phyloP scores from a whole-genome alignment of 2,113 vertebrate genomes.

The Oplegnathus fasciatus region DNA sequence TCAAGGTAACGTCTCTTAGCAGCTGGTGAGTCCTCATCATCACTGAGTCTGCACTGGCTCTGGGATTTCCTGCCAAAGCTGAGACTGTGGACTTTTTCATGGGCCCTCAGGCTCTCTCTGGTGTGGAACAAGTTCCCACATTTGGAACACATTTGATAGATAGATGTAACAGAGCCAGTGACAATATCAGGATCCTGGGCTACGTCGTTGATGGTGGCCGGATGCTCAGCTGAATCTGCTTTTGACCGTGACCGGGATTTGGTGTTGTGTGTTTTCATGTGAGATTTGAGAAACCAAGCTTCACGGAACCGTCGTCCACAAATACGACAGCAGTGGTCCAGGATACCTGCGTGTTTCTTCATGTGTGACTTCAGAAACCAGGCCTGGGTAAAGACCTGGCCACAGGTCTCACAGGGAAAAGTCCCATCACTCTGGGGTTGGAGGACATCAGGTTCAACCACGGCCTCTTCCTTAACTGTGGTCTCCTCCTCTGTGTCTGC shows the following conservation, averaged over 20 bases:
- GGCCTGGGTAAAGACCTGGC: slow-evolving; percentile 93
- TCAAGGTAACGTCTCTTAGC: slow-evolving; percentile 90
- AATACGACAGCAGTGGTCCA: slow-evolving; percentile 94
- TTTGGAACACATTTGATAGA: slow-evolving; percentile 94
- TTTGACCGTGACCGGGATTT: slow-evolving; percentile 86
- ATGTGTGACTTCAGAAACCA: slow-evolving; percentile 97
- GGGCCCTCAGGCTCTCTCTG: slow-evolving; percentile 91
- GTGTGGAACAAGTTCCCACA: slow-evolving; percentile 95
- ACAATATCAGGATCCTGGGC: slow-evolving; percentile 86
- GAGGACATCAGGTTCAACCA: slow-evolving; percentile 71
- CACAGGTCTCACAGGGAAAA: slow-evolving; percentile 93
- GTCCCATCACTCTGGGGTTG: slow-evolving; percentile 85
- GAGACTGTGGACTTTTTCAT: slow-evolving; percentile 89
- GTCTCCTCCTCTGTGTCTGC: slow-evolving; percentile 85
- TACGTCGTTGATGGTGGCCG: slow-evolving; percentile 94
- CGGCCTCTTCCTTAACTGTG: slow-evolving; percentile 82
- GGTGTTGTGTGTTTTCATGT: slow-evolving; percentile 95
- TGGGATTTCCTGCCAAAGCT: slow-evolving; percentile 67
- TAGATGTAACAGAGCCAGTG: slow-evolving; percentile 78
- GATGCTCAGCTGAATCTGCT: slow-evolving; percentile 84
- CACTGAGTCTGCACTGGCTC: slow-evolving; percentile 48
- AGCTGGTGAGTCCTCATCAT: slow-evolving; percentile 75
- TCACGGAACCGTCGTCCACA: slow-evolving; percentile 95
- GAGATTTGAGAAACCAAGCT: slow-evolving; percentile 97
- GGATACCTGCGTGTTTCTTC: slow-evolving; percentile 94